A percentile compares a stretch with the other conserved stretches of the same genome.
Conservation (phyloP, 2,888 invertebrate species). For the Frankliniella fusca region DNA sequence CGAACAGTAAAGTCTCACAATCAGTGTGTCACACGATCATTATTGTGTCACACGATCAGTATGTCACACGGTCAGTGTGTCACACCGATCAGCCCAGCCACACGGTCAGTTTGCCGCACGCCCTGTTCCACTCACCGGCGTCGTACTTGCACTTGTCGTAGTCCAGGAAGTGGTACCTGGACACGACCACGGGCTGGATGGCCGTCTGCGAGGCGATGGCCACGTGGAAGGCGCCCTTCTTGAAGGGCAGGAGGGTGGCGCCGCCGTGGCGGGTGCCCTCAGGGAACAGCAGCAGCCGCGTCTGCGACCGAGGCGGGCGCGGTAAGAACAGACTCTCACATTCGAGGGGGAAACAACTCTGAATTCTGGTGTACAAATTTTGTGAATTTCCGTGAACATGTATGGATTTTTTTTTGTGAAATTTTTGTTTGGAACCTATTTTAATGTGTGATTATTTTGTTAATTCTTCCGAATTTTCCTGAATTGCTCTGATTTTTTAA, state of each 20-base stretch:
- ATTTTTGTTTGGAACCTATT: too few relatives aligned
- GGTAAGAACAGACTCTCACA: too few relatives aligned
- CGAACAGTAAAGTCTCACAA: not conserved
- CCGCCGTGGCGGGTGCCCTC: slow-evolving; percentile 54
- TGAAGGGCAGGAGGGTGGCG: slow-evolving; percentile 54
- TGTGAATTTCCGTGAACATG: not conserved
- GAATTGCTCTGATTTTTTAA: too few relatives aligned
- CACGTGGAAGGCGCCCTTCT: slow-evolving; percentile 59
- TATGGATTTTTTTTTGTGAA: too few relatives aligned
- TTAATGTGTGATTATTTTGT: too few relatives aligned
- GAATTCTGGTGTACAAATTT: too few relatives aligned
- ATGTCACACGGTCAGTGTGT: not conserved
- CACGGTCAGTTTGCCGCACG: too few relatives aligned
- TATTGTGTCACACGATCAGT: not conserved
- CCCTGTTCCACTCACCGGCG: slow-evolving; percentile 36
- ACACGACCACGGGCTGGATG: slow-evolving; percentile 53
- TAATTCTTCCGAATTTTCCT: too few relatives aligned
- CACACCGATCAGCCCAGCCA: too few relatives aligned
- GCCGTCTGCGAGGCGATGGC: slow-evolving; percentile 53
- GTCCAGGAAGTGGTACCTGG: slow-evolving; percentile 47
- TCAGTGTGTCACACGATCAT: not conserved
- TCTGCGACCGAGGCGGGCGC: slow-evolving; percentile 37
- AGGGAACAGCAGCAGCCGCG: slow-evolving; percentile 53
- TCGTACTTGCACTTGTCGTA: slow-evolving; percentile 38
- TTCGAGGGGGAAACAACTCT: too few relatives aligned